Evolutionary conservation across 2,797 vertebrate genomes (phyloP).

Genomic region (Sylvilagus floridanus): DNA sequence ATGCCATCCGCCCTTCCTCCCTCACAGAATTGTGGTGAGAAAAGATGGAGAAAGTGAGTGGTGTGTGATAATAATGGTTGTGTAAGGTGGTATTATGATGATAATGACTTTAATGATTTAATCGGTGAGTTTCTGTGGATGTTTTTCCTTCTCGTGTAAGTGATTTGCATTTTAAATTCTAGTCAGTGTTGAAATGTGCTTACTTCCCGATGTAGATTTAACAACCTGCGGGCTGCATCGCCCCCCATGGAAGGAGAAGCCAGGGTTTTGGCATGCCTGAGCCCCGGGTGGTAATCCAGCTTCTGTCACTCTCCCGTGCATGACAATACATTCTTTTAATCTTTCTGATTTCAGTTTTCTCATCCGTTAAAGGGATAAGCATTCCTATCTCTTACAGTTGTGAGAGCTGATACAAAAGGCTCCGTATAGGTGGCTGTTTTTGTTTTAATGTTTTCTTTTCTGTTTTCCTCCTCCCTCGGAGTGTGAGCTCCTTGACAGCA

Average conservation of each 20-base stretch:
- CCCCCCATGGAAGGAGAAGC: neutral
- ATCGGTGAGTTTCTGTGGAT: slow-evolving; percentile 42
- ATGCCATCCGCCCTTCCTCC: neutral
- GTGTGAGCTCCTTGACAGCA: slow-evolving; percentile 7
- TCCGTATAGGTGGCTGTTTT: neutral
- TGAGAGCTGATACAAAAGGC: neutral
- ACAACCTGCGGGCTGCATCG: neutral
- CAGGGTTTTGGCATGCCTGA: neutral
- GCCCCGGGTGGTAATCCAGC: neutral
- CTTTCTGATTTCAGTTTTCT: slow-evolving; percentile 36
- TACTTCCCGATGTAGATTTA: slow-evolving; percentile 27
- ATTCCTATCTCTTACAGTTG: neutral
- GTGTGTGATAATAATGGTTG: neutral
- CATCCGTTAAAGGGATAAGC: neutral
- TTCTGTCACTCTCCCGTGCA: neutral
- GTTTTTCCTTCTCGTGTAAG: neutral
- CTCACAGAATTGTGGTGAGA: neutral
- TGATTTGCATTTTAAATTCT: slow-evolving; percentile 64
- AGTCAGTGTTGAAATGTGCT: slow-evolving; percentile 15
- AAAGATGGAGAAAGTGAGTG: neutral
- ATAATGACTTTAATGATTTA: slow-evolving; percentile 62
- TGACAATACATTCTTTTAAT: neutral
- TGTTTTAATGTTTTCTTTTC: neutral
- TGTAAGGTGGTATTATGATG: slow-evolving; percentile 20
- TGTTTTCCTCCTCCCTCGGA: neutral